Evolutionary conservation across 2,888 invertebrate genomes (phyloP).

Genomic region (Orthosia gracilis): DNA sequence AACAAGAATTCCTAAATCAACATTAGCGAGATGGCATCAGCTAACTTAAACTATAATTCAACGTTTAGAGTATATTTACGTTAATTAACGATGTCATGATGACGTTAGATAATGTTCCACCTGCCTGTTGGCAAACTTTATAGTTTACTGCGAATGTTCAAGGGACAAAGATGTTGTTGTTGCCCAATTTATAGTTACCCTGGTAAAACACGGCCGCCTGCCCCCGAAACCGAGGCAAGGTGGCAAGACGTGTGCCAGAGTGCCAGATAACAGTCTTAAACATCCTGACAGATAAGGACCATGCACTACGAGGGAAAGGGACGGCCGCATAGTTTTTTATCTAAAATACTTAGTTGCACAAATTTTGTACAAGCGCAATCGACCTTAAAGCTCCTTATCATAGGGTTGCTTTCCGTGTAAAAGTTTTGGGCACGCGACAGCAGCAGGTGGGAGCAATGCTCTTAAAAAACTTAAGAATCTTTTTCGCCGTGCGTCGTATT

Average conservation of each 20-base stretch:
- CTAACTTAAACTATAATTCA: slow-evolving; percentile 63
- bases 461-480: slow-evolving; percentile 87
- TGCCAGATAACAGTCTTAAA: slow-evolving; percentile 89
- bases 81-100: slow-evolving; percentile 84
- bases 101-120: slow-evolving; percentile 85
- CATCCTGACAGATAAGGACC: slow-evolving; percentile 86
- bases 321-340: slow-evolving; percentile 82
- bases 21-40: slow-evolving; percentile 73
- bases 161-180: slow-evolving; percentile 83
- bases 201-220: slow-evolving; percentile 77
- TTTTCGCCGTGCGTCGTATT: slow-evolving; percentile 83
- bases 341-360: slow-evolving; percentile 80
- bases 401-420: slow-evolving; percentile 64
- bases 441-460: slow-evolving; percentile 88
- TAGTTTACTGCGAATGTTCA: slow-evolving; percentile 84
- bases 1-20: slow-evolving; percentile 70
- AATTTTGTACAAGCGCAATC: slow-evolving; percentile 35
- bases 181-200: slow-evolving; percentile 84
- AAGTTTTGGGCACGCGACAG: slow-evolving; percentile 84
- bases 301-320: slow-evolving; percentile 81
- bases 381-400: slow-evolving; percentile 53
- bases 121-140: slow-evolving; percentile 84
- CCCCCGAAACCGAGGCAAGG: slow-evolving; percentile 83
- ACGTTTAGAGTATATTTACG: slow-evolving; percentile 75
- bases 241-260: slow-evolving; percentile 89